phyloP scores from a whole-genome alignment of 2,797 vertebrate species.

The Synaphobranchus kaupii region DNA sequence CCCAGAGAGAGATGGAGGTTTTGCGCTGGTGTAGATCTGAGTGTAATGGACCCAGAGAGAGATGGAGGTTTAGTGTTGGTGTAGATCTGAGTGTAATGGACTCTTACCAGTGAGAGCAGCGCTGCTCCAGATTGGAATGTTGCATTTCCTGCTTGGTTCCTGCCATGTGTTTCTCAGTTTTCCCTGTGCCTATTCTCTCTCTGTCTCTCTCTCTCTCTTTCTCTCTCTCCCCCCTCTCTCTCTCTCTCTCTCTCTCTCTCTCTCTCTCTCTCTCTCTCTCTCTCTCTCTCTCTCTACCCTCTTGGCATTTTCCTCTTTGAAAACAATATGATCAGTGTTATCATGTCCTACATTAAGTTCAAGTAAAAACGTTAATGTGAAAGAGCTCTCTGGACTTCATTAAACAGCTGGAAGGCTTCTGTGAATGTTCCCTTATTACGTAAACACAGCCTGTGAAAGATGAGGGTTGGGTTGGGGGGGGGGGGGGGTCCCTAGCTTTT shows the following conservation, averaged over 20 bases:
- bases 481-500: conserved; percentile 7
- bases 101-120: conserved; percentile 14
- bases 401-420: conserved; percentile 43
- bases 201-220: conserved; percentile 29
- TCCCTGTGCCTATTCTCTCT: conserved; percentile 42
- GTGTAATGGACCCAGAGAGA: not conserved
- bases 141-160: conserved; percentile 61
- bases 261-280: not conserved
- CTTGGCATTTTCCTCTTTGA: not conserved
- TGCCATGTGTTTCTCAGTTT: conserved; percentile 58
- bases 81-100: not conserved
- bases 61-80: not conserved
- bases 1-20: too few species aligned
- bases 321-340: conserved; percentile 40
- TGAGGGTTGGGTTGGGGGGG: conserved; percentile 18
- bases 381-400: conserved; percentile 44
- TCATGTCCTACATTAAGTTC: conserved; percentile 39
- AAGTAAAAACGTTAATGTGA: conserved; percentile 29
- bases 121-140: conserved; percentile 57
- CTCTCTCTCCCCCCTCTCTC: conserved; percentile 1
- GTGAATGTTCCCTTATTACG: conserved; percentile 44
- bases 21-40: too few species aligned
- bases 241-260: not conserved
- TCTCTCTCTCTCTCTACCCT: not conserved
- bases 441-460: conserved; percentile 46